These are phyloP conservation scores for Ochotona curzoniae DNA, from an alignment of 2,113 vertebrate genomes.

Conservation along the genomic window DNA sequence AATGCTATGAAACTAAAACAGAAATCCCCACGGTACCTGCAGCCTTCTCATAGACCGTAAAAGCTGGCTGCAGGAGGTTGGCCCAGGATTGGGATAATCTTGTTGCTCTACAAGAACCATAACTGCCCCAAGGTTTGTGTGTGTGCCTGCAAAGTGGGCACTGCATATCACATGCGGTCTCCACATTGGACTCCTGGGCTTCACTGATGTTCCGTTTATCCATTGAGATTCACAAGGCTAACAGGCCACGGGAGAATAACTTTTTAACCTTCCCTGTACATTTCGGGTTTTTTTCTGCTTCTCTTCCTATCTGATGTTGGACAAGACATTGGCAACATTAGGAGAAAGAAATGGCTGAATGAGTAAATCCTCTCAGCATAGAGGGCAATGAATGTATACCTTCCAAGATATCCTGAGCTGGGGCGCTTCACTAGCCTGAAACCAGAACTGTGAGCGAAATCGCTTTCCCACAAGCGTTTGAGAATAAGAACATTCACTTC, in stretches of 20 bases:
- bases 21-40: background rate
- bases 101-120: background rate
- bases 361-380: background rate
- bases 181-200: background rate
- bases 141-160: background rate
- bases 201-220: background rate
- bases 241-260: background rate
- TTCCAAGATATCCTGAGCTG: background rate
- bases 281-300: background rate
- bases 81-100: background rate
- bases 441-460: constrained; percentile 41
- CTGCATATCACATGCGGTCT: background rate
- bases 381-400: background rate
- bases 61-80: background rate
- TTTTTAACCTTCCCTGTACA: background rate
- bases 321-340: background rate
- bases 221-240: background rate
- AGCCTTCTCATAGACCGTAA: background rate
- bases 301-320: background rate
- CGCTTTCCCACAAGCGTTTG: constrained; percentile 41
- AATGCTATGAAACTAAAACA: background rate
- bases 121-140: background rate
- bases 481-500: constrained; percentile 21
- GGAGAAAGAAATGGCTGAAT: background rate
- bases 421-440: background rate